These are phyloP conservation scores for Saguinus imperator DNA, from an alignment of 2,113 vertebrate genomes.

Conservation along the genomic window DNA sequence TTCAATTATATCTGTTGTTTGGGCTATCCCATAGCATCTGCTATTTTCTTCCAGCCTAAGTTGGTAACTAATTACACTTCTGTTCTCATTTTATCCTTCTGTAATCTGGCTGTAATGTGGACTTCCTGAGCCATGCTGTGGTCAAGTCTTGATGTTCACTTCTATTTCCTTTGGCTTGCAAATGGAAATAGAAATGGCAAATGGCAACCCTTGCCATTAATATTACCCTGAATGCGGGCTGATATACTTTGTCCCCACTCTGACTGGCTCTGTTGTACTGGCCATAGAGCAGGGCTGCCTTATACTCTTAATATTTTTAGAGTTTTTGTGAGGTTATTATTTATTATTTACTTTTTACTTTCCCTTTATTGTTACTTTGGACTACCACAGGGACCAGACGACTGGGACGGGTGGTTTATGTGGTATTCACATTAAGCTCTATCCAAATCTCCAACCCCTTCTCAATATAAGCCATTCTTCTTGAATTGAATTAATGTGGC, in stretches of 20 bases:
- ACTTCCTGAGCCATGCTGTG: not conserved
- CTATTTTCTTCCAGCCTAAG: not conserved
- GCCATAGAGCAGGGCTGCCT: not conserved
- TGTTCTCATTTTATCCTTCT: not conserved
- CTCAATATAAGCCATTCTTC: not conserved
- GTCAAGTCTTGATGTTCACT: not conserved
- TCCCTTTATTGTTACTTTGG: not conserved
- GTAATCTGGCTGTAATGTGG: not conserved
- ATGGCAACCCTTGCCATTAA: not conserved
- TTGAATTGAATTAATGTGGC: slow-evolving; percentile 25
- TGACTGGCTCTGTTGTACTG: not conserved
- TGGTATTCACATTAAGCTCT: not conserved
- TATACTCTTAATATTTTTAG: not conserved
- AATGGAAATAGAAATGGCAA: too few species aligned
- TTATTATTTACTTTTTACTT: slow-evolving; percentile 7
- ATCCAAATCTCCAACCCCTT: not conserved
- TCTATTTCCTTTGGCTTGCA: not conserved
- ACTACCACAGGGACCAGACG: not conserved
- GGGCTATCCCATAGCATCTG: not conserved
- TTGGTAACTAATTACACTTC: not conserved
- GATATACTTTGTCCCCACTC: not conserved
- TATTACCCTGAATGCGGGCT: not conserved
- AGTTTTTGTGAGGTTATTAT: not conserved
- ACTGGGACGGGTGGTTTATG: not conserved
- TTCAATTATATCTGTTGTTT: not conserved